Percentiles rank a stretch among this genome's conserved stretches.
phyloP scores from a whole-genome alignment of 2,888 invertebrate species.

The Acleris sparsana region DNA sequence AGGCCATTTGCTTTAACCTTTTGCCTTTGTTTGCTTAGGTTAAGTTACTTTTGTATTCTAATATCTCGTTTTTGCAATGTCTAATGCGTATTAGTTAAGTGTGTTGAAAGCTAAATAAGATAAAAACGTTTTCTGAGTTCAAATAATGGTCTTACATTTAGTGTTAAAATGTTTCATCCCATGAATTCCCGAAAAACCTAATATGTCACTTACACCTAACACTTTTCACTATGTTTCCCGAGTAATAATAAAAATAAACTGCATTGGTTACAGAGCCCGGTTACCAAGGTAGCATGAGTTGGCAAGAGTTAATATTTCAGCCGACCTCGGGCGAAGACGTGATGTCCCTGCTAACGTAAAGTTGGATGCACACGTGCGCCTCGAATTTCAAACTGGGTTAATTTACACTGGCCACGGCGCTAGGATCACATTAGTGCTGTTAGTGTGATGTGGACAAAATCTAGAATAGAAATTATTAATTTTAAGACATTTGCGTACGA shows the following conservation, averaged over 20 bases:
- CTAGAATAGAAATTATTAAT: too few relatives aligned
- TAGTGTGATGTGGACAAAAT: not conserved
- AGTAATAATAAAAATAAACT: constrained; percentile 39
- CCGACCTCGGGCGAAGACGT: constrained; percentile 49
- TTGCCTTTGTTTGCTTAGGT: too few relatives aligned
- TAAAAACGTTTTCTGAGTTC: too few relatives aligned
- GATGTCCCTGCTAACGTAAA: constrained; percentile 39
- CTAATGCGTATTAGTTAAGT: too few relatives aligned
- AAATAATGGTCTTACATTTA: too few relatives aligned
- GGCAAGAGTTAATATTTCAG: constrained; percentile 53
- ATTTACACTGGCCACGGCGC: constrained; percentile 5
- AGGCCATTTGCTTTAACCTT: too few relatives aligned
- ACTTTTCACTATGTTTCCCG: not conserved
- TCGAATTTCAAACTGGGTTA: constrained; percentile 12
- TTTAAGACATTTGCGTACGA: too few relatives aligned
- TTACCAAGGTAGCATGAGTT: constrained; percentile 46
- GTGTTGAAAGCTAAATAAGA: too few relatives aligned
- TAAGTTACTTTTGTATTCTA: too few relatives aligned
- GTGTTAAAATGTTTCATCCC: too few relatives aligned
- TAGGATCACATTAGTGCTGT: not conserved
- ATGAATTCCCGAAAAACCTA: too few relatives aligned
- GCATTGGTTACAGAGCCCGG: constrained; percentile 38
- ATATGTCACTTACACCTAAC: not conserved
- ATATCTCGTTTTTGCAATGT: too few relatives aligned
- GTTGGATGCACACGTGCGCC: constrained; percentile 22